phyloP scores from a whole-genome alignment of 1,140 invertebrate genomes.

The Ostrea denselamellosa region DNA sequence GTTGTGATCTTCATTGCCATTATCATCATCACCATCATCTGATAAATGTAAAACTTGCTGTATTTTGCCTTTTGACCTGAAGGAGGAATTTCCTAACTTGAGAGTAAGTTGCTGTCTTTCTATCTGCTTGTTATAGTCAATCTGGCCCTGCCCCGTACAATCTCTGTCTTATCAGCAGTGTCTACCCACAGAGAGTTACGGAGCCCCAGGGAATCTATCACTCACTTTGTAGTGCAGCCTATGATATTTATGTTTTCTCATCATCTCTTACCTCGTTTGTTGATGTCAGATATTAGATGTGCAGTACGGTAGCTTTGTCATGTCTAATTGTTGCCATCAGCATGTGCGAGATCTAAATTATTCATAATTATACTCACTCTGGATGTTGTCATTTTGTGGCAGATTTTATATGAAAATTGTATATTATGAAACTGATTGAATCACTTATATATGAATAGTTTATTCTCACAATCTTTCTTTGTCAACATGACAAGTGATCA shows the following conservation, averaged over 20 bases:
- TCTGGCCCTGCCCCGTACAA: too few species aligned
- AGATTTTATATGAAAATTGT: background rate
- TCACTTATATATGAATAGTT: background rate
- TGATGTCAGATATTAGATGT: background rate
- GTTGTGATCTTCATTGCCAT: background rate
- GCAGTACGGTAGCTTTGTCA: background rate
- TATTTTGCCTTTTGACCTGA: constrained; percentile 40
- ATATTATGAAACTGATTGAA: background rate
- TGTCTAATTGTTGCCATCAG: background rate
- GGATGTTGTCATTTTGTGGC: background rate
- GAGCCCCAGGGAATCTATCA: background rate
- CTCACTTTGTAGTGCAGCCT: background rate
- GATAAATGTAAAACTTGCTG: background rate
- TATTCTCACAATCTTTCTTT: background rate
- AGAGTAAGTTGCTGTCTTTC: constrained; percentile 28
- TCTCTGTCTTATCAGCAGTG: too few species aligned
- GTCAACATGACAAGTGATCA: background rate
- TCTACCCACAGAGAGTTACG: too few species aligned
- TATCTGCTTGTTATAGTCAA: background rate
- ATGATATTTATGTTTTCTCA: background rate
- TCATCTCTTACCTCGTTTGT: background rate
- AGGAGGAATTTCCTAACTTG: constrained; percentile 45
- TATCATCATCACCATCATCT: background rate
- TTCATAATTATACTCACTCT: background rate
- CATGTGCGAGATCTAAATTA: too few species aligned